Evolutionary conservation across 2,113 vertebrate genomes (phyloP).

Genomic region (Bambusicola thoracicus): DNA sequence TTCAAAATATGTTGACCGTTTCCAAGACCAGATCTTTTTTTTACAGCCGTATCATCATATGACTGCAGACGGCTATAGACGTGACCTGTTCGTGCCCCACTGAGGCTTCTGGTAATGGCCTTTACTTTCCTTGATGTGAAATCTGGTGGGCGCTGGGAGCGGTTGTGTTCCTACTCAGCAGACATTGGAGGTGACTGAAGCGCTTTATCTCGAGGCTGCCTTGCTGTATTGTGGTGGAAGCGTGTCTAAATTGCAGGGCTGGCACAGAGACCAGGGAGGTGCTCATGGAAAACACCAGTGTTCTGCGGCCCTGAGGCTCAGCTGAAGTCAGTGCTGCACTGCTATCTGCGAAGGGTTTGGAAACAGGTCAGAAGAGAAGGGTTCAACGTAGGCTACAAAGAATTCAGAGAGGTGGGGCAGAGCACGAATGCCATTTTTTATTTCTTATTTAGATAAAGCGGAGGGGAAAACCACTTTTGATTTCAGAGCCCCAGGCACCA

Average conservation of each 20-base stretch:
- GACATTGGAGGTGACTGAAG: background rate
- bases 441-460: background rate
- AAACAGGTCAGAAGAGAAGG: background rate
- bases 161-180: background rate
- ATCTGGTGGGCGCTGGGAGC: background rate
- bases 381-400: background rate
- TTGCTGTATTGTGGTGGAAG: background rate
- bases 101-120: background rate
- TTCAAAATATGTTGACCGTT: background rate
- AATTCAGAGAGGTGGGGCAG: background rate
- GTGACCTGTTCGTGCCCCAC: background rate
- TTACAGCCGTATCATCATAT: background rate
- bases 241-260: background rate
- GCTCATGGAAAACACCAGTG: background rate
- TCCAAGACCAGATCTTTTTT: background rate
- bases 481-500: background rate
- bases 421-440: background rate
- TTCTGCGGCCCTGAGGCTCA: background rate
- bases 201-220: background rate
- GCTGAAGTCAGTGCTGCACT: background rate
- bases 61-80: constrained; percentile 14
- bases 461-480: background rate
- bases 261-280: background rate
- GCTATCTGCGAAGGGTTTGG: background rate
- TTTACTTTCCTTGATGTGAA: background rate